Base-by-base conservation (phyloP, 2,113 vertebrate genomes). In the Smithornis capensis region DNA sequence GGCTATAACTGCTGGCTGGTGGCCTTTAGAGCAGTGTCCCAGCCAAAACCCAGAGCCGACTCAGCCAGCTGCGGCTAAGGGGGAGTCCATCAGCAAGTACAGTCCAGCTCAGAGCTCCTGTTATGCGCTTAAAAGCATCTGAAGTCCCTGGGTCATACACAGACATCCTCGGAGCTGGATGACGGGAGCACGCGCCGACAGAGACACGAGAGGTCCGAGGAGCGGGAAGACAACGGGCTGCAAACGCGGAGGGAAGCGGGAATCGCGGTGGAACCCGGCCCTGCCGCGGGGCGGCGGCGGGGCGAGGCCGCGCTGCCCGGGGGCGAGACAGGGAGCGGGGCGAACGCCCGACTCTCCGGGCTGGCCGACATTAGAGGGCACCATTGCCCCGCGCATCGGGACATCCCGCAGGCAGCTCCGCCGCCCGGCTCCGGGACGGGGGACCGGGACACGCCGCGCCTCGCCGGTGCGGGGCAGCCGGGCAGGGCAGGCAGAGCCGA, bases 351-450 rank as follows among this genome's bases (percentile, higher is more conserved):
- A 15, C 40, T 49, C 44, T 27, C 4, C 9, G 29, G 27, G 23
- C 8, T 24, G 8, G 67, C 87, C 23, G 74, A 83, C 96, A 69
- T 95, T 93, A 97, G 97, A 91, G 97, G 97, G 97, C 96, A 95
- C 89, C 87, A 94, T 95, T 75, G 89, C 80, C 79, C 75, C 91
- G 35, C 84, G 4, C 31, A 96, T 52, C 18, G n/a, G 8, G 38
- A 12, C 59, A 3, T 11, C 31, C 55, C 12, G 37, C 35, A 11
- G 37, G 68, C 35, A 18, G 40, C 35, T 4, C 15, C 33, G 40
- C 40, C 40, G n/a, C n/a, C n/a, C n/a, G n/a, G n/a, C n/a, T n/a
- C n/a, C n/a, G 63, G 4, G 21, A 16, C 8, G 2, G 29, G 17
- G 35, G 25, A n/a, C 50, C 31, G 22, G 68, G 17, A n/a, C 49